Evolutionary conservation across 2,888 invertebrate genomes (phyloP).

Genomic region (Clostera curtula): DNA sequence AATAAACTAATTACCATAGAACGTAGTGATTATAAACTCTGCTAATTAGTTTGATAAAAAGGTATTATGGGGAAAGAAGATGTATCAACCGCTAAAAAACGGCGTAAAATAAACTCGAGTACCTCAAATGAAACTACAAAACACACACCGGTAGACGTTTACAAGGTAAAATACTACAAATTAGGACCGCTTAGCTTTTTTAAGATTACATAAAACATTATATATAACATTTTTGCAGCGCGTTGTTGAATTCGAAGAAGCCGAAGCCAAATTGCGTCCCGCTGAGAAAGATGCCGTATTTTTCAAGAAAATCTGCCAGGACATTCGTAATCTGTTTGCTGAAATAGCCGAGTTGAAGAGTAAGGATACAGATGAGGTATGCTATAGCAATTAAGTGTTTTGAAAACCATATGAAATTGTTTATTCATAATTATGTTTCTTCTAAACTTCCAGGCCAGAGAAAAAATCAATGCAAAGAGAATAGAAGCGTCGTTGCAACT

Average conservation of each 20-base stretch:
- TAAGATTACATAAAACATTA: background rate
- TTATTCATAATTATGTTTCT: conserved; percentile 1
- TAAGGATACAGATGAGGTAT: conserved; percentile 73
- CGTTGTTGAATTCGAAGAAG: conserved; percentile 83
- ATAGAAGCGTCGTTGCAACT: conserved; percentile 84
- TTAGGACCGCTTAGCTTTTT: background rate
- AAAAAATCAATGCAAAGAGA: conserved; percentile 79
- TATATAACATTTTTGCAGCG: conserved; percentile 53
- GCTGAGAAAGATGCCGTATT: conserved; percentile 80
- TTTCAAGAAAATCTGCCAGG: conserved; percentile 81
- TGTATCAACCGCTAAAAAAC: conserved; percentile 67
- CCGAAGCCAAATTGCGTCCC: conserved; percentile 79
- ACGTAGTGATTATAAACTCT: too few species aligned
- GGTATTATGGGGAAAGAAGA: conserved; percentile 63
- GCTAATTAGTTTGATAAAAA: conserved; percentile 1
- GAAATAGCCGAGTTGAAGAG: conserved; percentile 81
- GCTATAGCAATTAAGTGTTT: too few species aligned
- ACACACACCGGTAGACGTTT: conserved; percentile 71
- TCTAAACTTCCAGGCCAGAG: conserved; percentile 62
- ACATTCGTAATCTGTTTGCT: conserved; percentile 79
- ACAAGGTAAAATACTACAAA: conserved; percentile 62
- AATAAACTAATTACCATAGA: too few species aligned
- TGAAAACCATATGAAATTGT: conserved; percentile 1
- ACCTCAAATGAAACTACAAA: conserved; percentile 48
- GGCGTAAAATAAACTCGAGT: conserved; percentile 66